Percentiles rank a stretch among this genome's conserved stretches.
phyloP scores from a whole-genome alignment of 2,113 vertebrate genomes.

The Archilochus colubris region DNA sequence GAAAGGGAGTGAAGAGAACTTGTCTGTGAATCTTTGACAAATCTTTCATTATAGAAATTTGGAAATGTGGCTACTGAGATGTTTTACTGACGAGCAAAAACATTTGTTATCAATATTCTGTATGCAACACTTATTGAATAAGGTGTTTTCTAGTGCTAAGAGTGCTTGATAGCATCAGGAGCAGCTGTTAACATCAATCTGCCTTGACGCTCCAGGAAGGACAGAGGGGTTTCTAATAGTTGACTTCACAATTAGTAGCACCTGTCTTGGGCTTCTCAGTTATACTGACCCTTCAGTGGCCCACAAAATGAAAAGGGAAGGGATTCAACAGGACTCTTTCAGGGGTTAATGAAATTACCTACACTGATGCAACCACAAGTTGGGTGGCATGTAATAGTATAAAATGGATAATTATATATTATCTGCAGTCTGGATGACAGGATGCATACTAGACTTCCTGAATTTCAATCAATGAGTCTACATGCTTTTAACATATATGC shows the following conservation, averaged over 20 bases:
- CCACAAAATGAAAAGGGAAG: conserved; percentile 32
- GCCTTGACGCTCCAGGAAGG: neutral
- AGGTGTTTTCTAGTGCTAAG: conserved; percentile 8
- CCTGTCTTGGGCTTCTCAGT: conserved; percentile 65
- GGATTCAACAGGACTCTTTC: conserved; percentile 13
- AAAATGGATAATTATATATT: conserved; percentile 45
- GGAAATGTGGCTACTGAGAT: conserved; percentile 44
- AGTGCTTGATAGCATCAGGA: conserved; percentile 37
- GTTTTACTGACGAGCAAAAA: conserved; percentile 45
- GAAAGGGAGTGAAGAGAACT: conserved; percentile 52
- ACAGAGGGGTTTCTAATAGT: conserved; percentile 43
- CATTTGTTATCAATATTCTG: conserved; percentile 53
- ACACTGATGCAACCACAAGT: neutral
- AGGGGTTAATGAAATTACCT: conserved; percentile 60
- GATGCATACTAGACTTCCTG: conserved; percentile 3
- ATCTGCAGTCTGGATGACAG: conserved; percentile 28
- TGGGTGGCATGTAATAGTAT: neutral
- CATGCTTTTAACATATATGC: neutral
- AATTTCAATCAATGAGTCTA: conserved; percentile 13
- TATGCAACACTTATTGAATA: conserved; percentile 26
- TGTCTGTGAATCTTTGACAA: conserved; percentile 48
- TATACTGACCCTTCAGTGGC: conserved; percentile 27
- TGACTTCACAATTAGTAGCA: conserved; percentile 53
- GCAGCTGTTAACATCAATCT: conserved; percentile 68
- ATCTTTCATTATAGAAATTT: conserved; percentile 56